Evolutionary conservation across 2,113 vertebrate genomes (phyloP).

Genomic region (Dipodomys stephensi): DNA sequence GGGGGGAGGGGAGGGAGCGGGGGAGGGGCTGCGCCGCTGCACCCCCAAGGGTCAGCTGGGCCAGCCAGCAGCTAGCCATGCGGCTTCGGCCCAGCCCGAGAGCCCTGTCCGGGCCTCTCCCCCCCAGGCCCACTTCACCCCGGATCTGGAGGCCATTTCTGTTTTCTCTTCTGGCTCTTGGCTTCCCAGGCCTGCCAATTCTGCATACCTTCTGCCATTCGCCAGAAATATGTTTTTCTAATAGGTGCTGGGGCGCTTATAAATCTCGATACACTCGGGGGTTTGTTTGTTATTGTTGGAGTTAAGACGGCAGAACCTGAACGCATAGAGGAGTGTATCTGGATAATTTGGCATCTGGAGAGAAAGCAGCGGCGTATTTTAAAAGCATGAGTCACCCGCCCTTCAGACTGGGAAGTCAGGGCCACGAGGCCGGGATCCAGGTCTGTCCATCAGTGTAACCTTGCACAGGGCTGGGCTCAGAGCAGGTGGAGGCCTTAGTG

Average conservation of each 20-base stretch:
- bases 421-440: neutral
- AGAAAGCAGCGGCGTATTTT: neutral
- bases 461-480: neutral
- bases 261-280: conserved; percentile 1
- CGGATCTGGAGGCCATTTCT: neutral
- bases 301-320: conserved; percentile 23
- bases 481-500: neutral
- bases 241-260: neutral
- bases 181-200: neutral
- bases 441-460: neutral
- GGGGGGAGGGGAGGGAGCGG: neutral
- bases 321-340: neutral
- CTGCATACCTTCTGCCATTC: neutral
- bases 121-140: too few relatives aligned
- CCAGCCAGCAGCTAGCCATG: neutral
- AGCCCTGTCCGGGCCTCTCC: neutral
- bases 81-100: neutral
- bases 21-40: neutral
- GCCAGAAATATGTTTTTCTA: neutral
- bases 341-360: neutral
- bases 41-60: neutral
- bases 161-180: neutral
- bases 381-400: neutral
- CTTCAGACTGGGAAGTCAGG: neutral
- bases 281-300: neutral